Evolutionary conservation across 2,888 invertebrate species (phyloP).

Genomic region (Cephonodes hylas): DNA sequence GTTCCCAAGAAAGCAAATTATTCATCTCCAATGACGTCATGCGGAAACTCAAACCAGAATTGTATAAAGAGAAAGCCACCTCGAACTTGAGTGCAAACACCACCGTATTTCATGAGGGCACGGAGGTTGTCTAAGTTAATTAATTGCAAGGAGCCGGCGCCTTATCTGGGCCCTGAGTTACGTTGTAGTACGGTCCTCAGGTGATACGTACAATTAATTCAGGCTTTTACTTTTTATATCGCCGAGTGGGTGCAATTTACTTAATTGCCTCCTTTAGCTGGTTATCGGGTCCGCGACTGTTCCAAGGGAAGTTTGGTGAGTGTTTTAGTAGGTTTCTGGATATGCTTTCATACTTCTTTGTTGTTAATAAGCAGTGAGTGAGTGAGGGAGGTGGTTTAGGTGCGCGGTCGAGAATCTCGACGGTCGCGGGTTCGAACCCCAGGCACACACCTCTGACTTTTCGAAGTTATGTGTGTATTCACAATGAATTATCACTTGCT

Average conservation of each 20-base stretch:
- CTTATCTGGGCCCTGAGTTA: constrained; percentile 35
- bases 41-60: neutral
- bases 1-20: no score
- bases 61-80: neutral
- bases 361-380: no score
- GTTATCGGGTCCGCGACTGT: neutral
- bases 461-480: no score
- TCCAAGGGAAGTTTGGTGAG: neutral
- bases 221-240: constrained; percentile 19
- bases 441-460: no score
- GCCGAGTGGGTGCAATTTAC: neutral
- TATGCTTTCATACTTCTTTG: no score
- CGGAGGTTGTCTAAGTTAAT: constrained; percentile 44
- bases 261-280: neutral
- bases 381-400: no score
- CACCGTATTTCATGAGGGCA: constrained; percentile 17
- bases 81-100: neutral
- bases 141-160: constrained; percentile 52
- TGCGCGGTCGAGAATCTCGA: no score
- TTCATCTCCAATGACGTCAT: neutral
- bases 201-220: constrained; percentile 33
- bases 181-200: constrained; percentile 25
- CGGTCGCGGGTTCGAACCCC: no score
- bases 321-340: neutral
- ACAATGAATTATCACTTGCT: no score